Conservation (phyloP, 1,140 invertebrate genomes). For the Conus betulinus region DNA sequence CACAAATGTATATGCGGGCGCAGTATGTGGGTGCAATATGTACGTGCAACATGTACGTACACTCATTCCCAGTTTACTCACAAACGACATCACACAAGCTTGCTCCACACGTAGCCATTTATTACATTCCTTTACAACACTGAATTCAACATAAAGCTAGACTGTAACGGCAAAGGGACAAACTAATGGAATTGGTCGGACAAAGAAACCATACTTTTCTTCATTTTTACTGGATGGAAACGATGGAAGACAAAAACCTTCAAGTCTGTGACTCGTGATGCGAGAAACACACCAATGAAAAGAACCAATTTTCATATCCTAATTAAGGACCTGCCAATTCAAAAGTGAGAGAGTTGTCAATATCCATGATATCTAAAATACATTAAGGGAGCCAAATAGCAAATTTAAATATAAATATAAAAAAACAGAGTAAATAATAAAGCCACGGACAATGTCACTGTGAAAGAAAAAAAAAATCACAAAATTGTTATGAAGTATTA, state of each 20-base stretch:
- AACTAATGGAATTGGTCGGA: background rate
- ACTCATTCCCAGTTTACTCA: background rate
- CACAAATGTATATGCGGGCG: too few species aligned
- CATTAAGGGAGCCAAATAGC: background rate
- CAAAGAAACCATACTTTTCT: background rate
- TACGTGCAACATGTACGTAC: too few species aligned
- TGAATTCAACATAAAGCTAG: conserved; percentile 15
- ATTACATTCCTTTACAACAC: conserved; percentile 21
- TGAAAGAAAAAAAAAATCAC: background rate
- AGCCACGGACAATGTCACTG: background rate
- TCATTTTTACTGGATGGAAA: background rate
- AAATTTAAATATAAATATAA: background rate
- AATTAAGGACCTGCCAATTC: too few species aligned
- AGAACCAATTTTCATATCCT: too few species aligned
- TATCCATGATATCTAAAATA: too few species aligned
- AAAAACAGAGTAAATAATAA: too few species aligned
- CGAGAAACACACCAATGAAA: too few species aligned
- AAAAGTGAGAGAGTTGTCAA: too few species aligned
- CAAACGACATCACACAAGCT: background rate
- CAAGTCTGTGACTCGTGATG: background rate
- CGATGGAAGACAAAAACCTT: background rate
- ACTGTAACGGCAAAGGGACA: background rate
- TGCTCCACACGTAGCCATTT: conserved; percentile 8
- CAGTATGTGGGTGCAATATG: too few species aligned
- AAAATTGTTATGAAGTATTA: too few species aligned